Conservation (phyloP, 2,888 invertebrate genomes). For the Heteropelma amictum region DNA sequence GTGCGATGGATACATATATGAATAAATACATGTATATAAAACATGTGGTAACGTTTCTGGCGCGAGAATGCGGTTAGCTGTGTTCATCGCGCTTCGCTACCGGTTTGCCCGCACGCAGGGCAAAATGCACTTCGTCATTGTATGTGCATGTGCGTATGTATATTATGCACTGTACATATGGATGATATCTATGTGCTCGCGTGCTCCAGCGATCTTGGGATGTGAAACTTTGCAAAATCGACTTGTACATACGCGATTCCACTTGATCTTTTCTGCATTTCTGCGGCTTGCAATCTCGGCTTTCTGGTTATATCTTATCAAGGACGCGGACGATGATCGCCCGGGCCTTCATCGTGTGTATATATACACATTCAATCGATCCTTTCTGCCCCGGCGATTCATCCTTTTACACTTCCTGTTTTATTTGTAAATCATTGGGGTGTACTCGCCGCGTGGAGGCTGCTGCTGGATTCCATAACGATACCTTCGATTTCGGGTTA, state of each 20-base stretch:
- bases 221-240: constrained; percentile 31
- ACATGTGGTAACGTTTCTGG: constrained; percentile 62
- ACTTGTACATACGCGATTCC: not conserved
- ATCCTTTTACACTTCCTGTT: too few relatives aligned
- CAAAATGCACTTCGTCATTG: not conserved
- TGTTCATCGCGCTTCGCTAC: constrained; percentile 39
- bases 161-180: not conserved
- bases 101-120: constrained; percentile 39
- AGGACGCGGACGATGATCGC: constrained; percentile 60
- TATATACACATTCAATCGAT: too few relatives aligned
- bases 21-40: constrained; percentile 6
- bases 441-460: too few relatives aligned
- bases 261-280: not conserved
- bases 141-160: not conserved
- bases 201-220: constrained; percentile 34
- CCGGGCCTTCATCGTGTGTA: too few relatives aligned
- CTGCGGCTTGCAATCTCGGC: not conserved
- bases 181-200: constrained; percentile 37
- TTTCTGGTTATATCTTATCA: constrained; percentile 64
- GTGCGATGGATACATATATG: constrained; percentile 46
- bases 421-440: too few relatives aligned
- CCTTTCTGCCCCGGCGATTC: too few relatives aligned
- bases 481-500: too few relatives aligned
- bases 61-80: constrained; percentile 66
- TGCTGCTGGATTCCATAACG: too few relatives aligned